Conservation (phyloP, 2,113 vertebrate genomes). For the Origma solitaria region DNA sequence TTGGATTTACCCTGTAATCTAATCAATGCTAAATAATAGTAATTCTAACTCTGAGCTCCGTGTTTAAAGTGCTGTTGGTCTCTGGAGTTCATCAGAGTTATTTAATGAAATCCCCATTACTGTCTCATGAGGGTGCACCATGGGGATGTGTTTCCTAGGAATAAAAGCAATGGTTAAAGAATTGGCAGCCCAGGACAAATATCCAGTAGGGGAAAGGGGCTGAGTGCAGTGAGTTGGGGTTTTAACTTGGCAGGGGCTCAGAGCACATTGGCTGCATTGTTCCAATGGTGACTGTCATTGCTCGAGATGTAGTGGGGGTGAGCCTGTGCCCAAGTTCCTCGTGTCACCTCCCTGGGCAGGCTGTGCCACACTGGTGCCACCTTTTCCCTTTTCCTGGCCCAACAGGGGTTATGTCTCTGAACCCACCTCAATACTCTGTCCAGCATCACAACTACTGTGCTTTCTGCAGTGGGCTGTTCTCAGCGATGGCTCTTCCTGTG, state of each 20-base stretch:
- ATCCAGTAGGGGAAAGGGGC: neutral
- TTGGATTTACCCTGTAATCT: conserved; percentile 63
- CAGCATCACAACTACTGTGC: neutral
- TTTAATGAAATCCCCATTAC: conserved; percentile 63
- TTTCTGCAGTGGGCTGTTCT: neutral
- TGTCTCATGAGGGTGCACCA: conserved; percentile 33
- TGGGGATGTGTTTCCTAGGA: neutral
- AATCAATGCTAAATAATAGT: conserved; percentile 64
- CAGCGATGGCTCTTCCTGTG: neutral
- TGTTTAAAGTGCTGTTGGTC: conserved; percentile 52
- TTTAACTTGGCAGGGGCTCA: neutral
- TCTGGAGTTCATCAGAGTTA: conserved; percentile 40
- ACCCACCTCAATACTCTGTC: neutral
- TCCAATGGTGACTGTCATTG: neutral
- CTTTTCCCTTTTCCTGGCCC: neutral
- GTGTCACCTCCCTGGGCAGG: neutral
- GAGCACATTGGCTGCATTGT: neutral
- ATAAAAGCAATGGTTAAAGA: conserved; percentile 4
- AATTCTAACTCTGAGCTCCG: conserved; percentile 27
- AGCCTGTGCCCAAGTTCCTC: neutral
- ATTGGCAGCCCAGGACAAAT: neutral
- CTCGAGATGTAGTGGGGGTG: fast-evolving
- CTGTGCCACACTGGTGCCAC: neutral
- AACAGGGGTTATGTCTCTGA: neutral
- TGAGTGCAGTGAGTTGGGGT: neutral